A percentile compares a stretch with the other conserved stretches of the same genome.
These are phyloP conservation scores for Pseudotriccus pelzelni DNA, from an alignment of 2,797 vertebrate genomes.

Conservation along the genomic window DNA sequence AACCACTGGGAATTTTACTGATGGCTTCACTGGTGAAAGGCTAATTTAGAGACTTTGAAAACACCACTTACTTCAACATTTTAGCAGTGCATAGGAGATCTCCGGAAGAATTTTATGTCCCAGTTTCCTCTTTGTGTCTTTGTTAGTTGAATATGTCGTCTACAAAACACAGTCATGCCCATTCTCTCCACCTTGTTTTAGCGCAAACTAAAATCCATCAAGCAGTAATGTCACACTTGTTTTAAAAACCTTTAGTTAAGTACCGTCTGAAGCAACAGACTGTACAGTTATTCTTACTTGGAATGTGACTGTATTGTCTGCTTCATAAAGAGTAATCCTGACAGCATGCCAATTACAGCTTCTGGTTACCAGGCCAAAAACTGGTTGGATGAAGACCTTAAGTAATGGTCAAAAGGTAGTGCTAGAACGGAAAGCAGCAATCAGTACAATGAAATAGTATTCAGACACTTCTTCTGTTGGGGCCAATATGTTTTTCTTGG, in stretches of 20 bases:
- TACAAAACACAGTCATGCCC: background rate
- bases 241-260: background rate
- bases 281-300: background rate
- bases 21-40: background rate
- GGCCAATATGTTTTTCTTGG: constrained; percentile 9
- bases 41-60: background rate
- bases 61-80: background rate
- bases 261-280: background rate
- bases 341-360: background rate
- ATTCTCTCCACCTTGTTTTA: background rate
- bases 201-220: background rate
- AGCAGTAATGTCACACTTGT: background rate
- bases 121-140: constrained; percentile 1
- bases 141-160: constrained; percentile 4
- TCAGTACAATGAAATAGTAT: background rate
- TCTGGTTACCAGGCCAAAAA: background rate
- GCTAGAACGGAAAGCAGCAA: background rate
- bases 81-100: background rate
- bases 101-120: background rate
- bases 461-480: background rate
- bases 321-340: background rate
- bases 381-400: background rate
- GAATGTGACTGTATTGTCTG: background rate
- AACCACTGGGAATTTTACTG: background rate
- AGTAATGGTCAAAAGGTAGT: background rate